A percentile compares a stretch with the other conserved stretches of the same genome.
phyloP scores from a whole-genome alignment of 2,888 invertebrate species.

The Rotaria macrura region DNA sequence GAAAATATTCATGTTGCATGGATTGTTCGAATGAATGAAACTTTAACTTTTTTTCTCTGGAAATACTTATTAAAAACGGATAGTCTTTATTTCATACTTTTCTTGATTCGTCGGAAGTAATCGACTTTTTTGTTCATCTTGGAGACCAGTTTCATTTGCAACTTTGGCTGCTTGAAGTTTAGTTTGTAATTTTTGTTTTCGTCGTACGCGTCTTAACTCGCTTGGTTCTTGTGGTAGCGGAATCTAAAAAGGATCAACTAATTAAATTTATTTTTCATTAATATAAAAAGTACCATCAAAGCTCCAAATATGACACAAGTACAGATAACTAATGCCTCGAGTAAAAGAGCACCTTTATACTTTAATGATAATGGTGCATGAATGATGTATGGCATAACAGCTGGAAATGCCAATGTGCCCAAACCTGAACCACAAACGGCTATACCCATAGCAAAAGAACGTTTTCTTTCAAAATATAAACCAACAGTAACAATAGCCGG shows the following conservation, averaged over 20 bases:
- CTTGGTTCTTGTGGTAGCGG: neutral
- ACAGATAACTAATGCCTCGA: constrained; percentile 60
- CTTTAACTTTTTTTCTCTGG: too few relatives aligned
- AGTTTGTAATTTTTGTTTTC: neutral
- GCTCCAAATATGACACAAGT: constrained; percentile 62
- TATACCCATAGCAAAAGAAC: constrained; percentile 71
- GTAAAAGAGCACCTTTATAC: neutral
- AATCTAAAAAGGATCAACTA: constrained; percentile 72
- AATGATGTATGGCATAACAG: constrained; percentile 41
- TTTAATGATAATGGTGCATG: neutral
- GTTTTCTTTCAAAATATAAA: constrained; percentile 83
- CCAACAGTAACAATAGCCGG: constrained; percentile 96
- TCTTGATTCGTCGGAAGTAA: too few relatives aligned
- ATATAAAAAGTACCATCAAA: neutral
- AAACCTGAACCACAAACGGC: constrained; percentile 72
- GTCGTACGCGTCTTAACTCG: neutral
- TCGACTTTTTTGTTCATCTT: too few relatives aligned
- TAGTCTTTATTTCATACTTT: too few relatives aligned
- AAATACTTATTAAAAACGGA: too few relatives aligned
- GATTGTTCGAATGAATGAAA: too few relatives aligned
- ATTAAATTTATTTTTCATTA: constrained; percentile 61
- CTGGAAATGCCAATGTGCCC: constrained; percentile 77
- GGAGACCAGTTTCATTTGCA: too few relatives aligned
- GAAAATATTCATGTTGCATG: too few relatives aligned
- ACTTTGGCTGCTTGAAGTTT: too few relatives aligned